Base-by-base conservation (phyloP, 2,888 invertebrate genomes). In the Diaprepes abbreviatus region DNA sequence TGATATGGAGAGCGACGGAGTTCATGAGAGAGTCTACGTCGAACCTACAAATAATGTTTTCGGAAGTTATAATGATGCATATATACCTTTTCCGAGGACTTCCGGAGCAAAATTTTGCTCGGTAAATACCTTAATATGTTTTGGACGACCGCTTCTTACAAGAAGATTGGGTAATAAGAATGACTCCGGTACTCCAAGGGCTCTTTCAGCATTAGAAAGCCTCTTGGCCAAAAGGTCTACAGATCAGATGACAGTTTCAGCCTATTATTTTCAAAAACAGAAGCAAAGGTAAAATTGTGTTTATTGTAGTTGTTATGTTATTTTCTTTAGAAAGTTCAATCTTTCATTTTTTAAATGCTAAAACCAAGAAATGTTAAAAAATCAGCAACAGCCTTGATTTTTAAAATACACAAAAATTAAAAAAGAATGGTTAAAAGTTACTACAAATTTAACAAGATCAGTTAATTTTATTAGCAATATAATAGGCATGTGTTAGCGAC, bases 31-130 rank as follows among this genome's bases (percentile, higher is more conserved):
- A 38, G 75, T 76, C 3, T 79, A 77, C 70, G 70, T 75, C 5
- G 77, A 79, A 65, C 74, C 78, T 17, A 12, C 17, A 3, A 62
- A 74, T 33, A 77, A 75, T 66, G 76, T 83, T 3, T 84, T 84
- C 70, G 83, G 84, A n/a, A 83, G 84, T 35, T 86, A 83, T 72
- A 86, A 86, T 70, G 94, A 94, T 79, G 91, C 93, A 5, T 94
- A 93, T 80, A 93, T 98, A 75, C 97, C 97, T 0, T 98, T 96
- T 83, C 97, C 97, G 0, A 88, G 95, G 60, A 97, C 97, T 0
- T 96, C 95, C 7, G 97, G 97, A 0, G 97, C 96, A 0, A 92
- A 93, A 78, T 98, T 97, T 87, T 95, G 94, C 83, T 93, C 93
- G 21, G 93, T 93, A 17, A 94, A 94, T 78, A 89, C 91, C 63